These are phyloP conservation scores for Plodia interpunctella DNA, from an alignment of 1,140 invertebrate genomes.

Conservation along the genomic window DNA sequence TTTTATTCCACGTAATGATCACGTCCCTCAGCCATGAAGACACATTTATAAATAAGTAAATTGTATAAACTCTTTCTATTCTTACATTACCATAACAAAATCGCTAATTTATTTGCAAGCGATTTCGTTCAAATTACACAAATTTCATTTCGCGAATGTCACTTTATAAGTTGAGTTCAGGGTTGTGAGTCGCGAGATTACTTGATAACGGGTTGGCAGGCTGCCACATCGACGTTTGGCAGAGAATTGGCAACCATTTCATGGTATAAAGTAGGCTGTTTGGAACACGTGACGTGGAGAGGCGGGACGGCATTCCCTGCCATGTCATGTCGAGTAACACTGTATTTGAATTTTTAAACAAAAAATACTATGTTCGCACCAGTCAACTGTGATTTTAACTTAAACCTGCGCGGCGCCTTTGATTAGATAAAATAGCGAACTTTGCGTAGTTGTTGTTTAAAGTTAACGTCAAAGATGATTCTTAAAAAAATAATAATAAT, in stretches of 20 bases:
- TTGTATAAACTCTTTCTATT: background rate
- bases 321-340: no score
- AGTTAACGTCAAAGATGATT: no score
- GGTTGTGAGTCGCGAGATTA: slow-evolving; percentile 27
- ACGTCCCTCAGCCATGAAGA: no score
- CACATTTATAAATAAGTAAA: no score
- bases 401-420: no score
- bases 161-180: slow-evolving; percentile 22
- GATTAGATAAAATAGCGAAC: no score
- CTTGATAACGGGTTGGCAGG: slow-evolving; percentile 28
- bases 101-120: slow-evolving; percentile 21
- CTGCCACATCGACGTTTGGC: slow-evolving; percentile 35
- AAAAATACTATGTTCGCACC: no score
- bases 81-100: slow-evolving; percentile 1
- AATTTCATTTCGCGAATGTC: slow-evolving; percentile 19
- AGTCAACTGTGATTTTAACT: no score
- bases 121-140: slow-evolving; percentile 21
- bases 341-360: background rate
- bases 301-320: no score
- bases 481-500: no score
- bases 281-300: slow-evolving; percentile 24
- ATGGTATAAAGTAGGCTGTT: slow-evolving; percentile 22
- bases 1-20: no score
- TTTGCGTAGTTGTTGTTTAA: no score
- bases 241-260: slow-evolving; percentile 46